These are phyloP conservation scores for Bombyx huttoni DNA, from an alignment of 2,888 invertebrate genomes.

Conservation along the genomic window DNA sequence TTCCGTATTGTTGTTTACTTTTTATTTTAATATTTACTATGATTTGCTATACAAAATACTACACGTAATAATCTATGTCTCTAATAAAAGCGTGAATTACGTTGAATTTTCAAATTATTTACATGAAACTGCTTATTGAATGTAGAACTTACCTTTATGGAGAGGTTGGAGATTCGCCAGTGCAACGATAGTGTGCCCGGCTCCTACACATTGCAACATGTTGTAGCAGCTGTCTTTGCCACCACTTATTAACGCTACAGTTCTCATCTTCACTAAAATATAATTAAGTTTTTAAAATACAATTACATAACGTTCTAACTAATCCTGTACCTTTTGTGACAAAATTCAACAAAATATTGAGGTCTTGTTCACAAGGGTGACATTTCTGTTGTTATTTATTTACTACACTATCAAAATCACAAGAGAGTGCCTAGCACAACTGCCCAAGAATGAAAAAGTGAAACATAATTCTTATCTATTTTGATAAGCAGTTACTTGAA, in stretches of 20 bases:
- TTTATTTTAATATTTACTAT: background rate
- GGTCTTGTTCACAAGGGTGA: constrained; percentile 32
- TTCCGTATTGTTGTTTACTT: background rate
- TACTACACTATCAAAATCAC: constrained; percentile 14
- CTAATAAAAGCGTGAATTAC: too few species aligned
- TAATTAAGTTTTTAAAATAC: constrained; percentile 17
- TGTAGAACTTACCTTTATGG: constrained; percentile 75
- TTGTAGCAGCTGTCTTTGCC: constrained; percentile 99
- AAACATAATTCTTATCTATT: constrained; percentile 51
- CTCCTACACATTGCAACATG: constrained; percentile 97
- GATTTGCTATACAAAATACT: too few species aligned
- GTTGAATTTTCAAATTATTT: background rate
- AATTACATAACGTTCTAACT: constrained; percentile 62
- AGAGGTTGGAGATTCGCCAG: constrained; percentile 94
- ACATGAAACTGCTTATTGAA: background rate
- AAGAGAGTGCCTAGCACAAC: constrained; percentile 11
- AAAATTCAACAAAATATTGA: constrained; percentile 39
- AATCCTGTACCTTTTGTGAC: constrained; percentile 41
- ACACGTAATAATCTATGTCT: too few species aligned
- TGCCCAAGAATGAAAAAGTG: constrained; percentile 22
- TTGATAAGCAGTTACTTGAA: constrained; percentile 44
- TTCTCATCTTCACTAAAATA: constrained; percentile 78
- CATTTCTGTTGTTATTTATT: constrained; percentile 28
- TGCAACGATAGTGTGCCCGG: constrained; percentile 96
- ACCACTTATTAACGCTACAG: constrained; percentile 93